Conservation (phyloP, 2,113 vertebrate species). For the Cacatua alba region DNA sequence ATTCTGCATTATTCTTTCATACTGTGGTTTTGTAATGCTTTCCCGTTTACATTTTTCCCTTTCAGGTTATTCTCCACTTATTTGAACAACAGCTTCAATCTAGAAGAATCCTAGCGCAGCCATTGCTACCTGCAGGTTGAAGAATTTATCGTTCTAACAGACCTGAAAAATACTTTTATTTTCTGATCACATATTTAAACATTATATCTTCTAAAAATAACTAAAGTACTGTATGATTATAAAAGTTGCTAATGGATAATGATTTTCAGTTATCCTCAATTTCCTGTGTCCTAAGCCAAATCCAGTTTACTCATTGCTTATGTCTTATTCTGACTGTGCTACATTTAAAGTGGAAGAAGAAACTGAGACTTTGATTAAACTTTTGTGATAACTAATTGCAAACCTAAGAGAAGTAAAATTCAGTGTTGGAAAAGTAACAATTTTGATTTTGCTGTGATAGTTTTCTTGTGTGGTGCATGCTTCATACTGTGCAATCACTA, state of each 20-base stretch:
- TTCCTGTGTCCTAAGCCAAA: background rate
- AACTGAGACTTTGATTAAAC: background rate
- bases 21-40: background rate
- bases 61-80: background rate
- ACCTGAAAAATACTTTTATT: background rate
- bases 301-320: background rate
- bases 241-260: background rate
- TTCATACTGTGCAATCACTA: conserved; percentile 41
- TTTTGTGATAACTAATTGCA: background rate
- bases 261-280: background rate
- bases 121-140: background rate
- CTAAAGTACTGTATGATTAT: background rate
- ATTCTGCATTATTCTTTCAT: background rate
- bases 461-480: background rate
- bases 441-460: background rate
- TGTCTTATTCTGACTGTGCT: background rate
- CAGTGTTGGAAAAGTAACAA: background rate
- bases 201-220: background rate
- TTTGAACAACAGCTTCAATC: background rate
- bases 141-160: background rate
- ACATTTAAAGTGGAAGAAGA: background rate
- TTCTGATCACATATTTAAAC: background rate
- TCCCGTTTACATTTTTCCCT: background rate
- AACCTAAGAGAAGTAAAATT: background rate
- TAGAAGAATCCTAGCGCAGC: background rate